phyloP scores from a whole-genome alignment of 2,797 vertebrate genomes.

The Calcarius lapponicus region DNA sequence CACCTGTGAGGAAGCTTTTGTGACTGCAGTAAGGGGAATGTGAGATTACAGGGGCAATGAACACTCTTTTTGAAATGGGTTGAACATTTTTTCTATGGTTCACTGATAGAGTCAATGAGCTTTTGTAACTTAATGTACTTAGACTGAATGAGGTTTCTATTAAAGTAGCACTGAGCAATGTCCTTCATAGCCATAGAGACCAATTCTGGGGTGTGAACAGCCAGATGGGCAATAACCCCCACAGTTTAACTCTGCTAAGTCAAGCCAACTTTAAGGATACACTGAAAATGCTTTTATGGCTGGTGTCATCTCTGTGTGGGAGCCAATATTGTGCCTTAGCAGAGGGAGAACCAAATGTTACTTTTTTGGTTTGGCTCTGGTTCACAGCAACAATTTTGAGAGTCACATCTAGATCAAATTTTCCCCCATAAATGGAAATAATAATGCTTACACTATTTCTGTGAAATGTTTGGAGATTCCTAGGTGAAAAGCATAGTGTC shows the following conservation, averaged over 20 bases:
- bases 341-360: neutral
- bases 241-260: neutral
- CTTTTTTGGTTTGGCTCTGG: neutral
- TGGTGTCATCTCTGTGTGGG: neutral
- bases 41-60: neutral
- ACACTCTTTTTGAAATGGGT: neutral
- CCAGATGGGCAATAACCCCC: neutral
- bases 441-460: neutral
- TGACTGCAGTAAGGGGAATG: neutral
- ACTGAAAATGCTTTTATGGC: neutral
- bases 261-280: neutral
- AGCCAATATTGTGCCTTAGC: neutral
- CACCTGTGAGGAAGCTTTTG: neutral
- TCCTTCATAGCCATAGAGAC: neutral
- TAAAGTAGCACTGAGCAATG: neutral
- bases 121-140: conserved; percentile 23
- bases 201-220: neutral
- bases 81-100: conserved; percentile 18
- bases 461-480: neutral
- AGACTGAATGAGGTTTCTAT: neutral
- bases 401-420: neutral
- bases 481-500: neutral
- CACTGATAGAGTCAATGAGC: conserved; percentile 12
- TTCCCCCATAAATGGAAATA: neutral
- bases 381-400: neutral